Percentiles rank a stretch among this genome's conserved stretches.
Conservation (phyloP, 2,797 vertebrate species). For the Coracias cyanogaster region DNA sequence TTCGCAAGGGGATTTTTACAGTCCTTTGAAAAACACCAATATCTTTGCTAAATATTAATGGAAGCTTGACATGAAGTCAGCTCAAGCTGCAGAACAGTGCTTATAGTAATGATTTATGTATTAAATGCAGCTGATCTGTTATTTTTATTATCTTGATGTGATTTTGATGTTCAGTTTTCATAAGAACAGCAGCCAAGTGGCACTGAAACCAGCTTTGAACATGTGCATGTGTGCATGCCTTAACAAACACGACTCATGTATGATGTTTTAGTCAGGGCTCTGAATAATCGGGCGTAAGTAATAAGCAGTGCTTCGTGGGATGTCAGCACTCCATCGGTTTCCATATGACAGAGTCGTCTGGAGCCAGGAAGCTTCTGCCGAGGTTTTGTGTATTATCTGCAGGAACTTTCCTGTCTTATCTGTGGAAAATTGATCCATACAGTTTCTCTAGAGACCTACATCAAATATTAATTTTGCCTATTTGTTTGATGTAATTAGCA, state of each 20-base stretch:
- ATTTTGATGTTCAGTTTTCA: slow-evolving; percentile 31
- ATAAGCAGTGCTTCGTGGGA: not conserved
- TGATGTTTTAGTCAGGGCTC: not conserved
- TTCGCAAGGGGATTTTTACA: not conserved
- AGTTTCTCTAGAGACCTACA: slow-evolving; percentile 46
- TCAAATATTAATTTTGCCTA: slow-evolving; percentile 67
- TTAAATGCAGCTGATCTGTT: slow-evolving; percentile 33
- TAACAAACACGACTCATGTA: not conserved
- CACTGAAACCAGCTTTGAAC: slow-evolving; percentile 4
- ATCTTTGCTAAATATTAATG: slow-evolving; percentile 9
- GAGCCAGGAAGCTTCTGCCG: not conserved
- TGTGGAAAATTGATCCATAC: slow-evolving; percentile 66
- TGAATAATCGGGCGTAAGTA: not conserved
- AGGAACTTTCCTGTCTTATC: slow-evolving; percentile 52
- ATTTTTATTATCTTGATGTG: slow-evolving; percentile 45
- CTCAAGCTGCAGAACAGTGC: not conserved
- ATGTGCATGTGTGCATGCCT: not conserved
- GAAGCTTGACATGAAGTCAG: slow-evolving; percentile 19
- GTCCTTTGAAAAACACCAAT: not conserved
- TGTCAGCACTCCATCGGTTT: not conserved
- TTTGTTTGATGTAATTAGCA: slow-evolving; percentile 58
- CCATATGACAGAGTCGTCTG: not conserved
- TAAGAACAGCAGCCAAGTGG: not conserved
- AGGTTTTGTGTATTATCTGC: not conserved
- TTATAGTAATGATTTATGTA: slow-evolving; percentile 39